Conservation (phyloP, 2,113 vertebrate genomes). For the Larimichthys polyactis region DNA sequence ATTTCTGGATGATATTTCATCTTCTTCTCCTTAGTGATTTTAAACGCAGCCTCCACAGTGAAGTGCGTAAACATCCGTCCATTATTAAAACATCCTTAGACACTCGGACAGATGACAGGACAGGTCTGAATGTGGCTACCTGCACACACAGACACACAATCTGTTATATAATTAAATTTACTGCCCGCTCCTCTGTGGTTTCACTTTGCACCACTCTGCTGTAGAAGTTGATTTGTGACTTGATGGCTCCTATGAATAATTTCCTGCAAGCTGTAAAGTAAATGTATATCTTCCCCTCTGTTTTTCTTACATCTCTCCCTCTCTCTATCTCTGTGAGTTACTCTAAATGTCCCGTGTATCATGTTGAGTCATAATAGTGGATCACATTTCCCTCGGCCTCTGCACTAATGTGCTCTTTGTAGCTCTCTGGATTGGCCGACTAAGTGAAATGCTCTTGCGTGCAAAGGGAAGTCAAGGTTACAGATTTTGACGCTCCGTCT, state of each 20-base stretch:
- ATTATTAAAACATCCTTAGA: no score
- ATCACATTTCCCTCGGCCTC: slow-evolving; percentile 24
- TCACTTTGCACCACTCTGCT: neutral
- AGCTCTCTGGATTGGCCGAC: slow-evolving; percentile 19
- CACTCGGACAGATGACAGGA: neutral
- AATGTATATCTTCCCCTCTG: neutral
- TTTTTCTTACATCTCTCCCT: neutral
- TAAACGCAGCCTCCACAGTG: no score
- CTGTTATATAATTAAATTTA: neutral
- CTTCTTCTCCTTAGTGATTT: neutral
- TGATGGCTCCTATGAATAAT: slow-evolving; percentile 21
- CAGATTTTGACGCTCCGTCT: neutral
- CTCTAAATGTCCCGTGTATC: slow-evolving; percentile 1
- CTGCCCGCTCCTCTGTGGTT: neutral
- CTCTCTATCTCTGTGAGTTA: slow-evolving; percentile 21
- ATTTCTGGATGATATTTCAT: neutral
- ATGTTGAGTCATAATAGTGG: slow-evolving; percentile 34
- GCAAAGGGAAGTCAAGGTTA: slow-evolving; percentile 58
- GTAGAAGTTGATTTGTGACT: slow-evolving; percentile 9
- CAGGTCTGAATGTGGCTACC: neutral
- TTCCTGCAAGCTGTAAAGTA: neutral
- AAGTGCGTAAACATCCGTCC: no score
- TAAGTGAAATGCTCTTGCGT: slow-evolving; percentile 37
- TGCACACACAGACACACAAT: neutral
- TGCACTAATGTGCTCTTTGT: slow-evolving; percentile 36